Base-by-base conservation (phyloP, 2,888 invertebrate species). In the Eugnorisma glareosa region DNA sequence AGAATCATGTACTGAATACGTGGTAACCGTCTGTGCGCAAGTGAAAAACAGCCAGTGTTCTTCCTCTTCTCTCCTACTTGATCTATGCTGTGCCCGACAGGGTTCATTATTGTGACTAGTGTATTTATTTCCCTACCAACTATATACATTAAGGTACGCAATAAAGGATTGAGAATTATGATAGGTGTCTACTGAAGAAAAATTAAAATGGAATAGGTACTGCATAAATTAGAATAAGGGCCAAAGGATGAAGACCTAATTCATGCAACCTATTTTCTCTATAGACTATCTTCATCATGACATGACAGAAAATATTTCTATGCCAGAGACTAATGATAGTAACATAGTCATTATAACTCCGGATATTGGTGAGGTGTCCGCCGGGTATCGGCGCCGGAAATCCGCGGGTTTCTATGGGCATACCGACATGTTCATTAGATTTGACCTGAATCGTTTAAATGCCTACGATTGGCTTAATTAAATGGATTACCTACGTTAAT, bases 281-380 rank as follows among this genome's bases (percentile, higher is more conserved):
- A 37, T 3, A 67, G 10, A 40, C 61, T 37, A 31, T 57, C 35
- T 63, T 31, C n/a, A 31, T 72, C 67, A 80, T 77, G 80, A 68
- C 70, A 69, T 67, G 43, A 75, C 59, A 76, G 54, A 77, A 61
- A 68, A 74, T 67, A 51, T 81, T 72, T 77, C 54, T 66, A 72
- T 75, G 59, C n/a, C 64, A 51, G 48, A 70, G 54, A 71, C 45
- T 77, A 74, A 77, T 76, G 79, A 79, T 78, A 71, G 79, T 81
- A 78, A 54, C 67, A 48, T 63, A 72, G 69, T 79, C 76, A 78
- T 84, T 86, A 87, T 84, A 75, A 87, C 77, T 78, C 82, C 89
- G 88, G 83, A 87, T 82, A 89, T 88, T 89, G 68, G 75, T 73
- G 51, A 68, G 80, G 77, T 83, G 74, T 77, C 76, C 67, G 75